Evolutionary conservation across 2,888 invertebrate species (phyloP), one percentile per base, ranked within the genome.

Genomic region (Tachina fera): DNA sequence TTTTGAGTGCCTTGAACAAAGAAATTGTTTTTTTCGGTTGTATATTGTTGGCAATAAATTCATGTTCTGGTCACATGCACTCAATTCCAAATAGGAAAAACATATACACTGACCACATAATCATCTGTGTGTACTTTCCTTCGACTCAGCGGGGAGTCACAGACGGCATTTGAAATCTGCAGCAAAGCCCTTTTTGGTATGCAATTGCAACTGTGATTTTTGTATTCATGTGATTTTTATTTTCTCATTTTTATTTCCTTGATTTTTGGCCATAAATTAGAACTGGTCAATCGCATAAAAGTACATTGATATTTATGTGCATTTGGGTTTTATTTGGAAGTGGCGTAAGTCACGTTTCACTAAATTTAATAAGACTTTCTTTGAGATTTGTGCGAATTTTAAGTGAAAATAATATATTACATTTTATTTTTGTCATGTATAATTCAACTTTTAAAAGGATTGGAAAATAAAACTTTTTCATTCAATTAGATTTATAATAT

Each of bases 251-350:
- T 63, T 63, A 39, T 53, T 72, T 65, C 6, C n/a, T 65, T 58
- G 58, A 51, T 60, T 51, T 71, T 53, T 58, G 39, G 58, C 43
- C 49, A 74, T 80, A 67, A 67, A 51, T 80, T 74, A 67, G 43
- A 74, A 16, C 51, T 74, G 82, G 74, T 82, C 85, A 85, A 85
- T 85, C 70, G 82, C 75, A 85, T 82, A 63, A 78, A 65, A 63
- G 70, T 41, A 71, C 58, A 51, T 63, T 63, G 14, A 82, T 51
- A 85, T 82, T 82, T 85, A 79, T 82, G 61, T 49, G 63, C 58
- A 60, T 67, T 39, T 53, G 19, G 58, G 31, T 65, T 65, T 67
- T 45, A 51, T 58, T 49, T 41, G 43, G 19, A 60, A 80, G 67
- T 71, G 49, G 10, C 41, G 22, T 41, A 80, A 43, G 65, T 72